Conservation (phyloP, 2,797 vertebrate genomes). For the Chanos chanos region DNA sequence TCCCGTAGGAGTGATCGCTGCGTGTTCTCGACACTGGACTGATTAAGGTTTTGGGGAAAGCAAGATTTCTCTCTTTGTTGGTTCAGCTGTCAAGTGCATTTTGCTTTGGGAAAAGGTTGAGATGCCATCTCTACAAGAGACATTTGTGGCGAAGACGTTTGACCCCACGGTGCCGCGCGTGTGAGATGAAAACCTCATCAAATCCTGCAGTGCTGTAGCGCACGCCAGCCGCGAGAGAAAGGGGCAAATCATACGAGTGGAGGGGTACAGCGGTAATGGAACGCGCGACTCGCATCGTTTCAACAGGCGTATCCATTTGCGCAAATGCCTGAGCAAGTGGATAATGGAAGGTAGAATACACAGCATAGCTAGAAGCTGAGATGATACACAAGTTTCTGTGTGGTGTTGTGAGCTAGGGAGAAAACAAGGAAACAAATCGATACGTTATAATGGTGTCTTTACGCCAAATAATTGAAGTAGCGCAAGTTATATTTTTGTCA, state of each 20-base stretch:
- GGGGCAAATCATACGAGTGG: slow-evolving; percentile 24
- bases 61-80: background rate
- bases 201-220: background rate
- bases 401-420: background rate
- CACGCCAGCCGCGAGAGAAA: slow-evolving; percentile 1
- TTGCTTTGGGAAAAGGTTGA: slow-evolving; percentile 11
- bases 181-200: slow-evolving; percentile 35
- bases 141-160: slow-evolving; percentile 34
- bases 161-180: slow-evolving; percentile 13
- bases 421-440: too few relatives aligned
- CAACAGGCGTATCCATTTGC: slow-evolving; percentile 14
- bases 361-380: slow-evolving; percentile 24
- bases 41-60: slow-evolving; percentile 1
- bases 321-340: slow-evolving; percentile 36
- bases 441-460: too few relatives aligned
- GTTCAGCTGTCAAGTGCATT: slow-evolving; percentile 2
- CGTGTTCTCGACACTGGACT: background rate
- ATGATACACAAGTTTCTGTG: slow-evolving; percentile 45
- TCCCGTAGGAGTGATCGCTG: background rate
- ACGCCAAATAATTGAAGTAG: too few relatives aligned
- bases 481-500: too few relatives aligned
- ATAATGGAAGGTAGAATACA: slow-evolving; percentile 49
- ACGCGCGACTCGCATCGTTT: slow-evolving; percentile 43
- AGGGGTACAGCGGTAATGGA: slow-evolving; percentile 43
- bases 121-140: background rate